Evolutionary conservation across 2,888 invertebrate species (phyloP).

Genomic region (Bombylius major): DNA sequence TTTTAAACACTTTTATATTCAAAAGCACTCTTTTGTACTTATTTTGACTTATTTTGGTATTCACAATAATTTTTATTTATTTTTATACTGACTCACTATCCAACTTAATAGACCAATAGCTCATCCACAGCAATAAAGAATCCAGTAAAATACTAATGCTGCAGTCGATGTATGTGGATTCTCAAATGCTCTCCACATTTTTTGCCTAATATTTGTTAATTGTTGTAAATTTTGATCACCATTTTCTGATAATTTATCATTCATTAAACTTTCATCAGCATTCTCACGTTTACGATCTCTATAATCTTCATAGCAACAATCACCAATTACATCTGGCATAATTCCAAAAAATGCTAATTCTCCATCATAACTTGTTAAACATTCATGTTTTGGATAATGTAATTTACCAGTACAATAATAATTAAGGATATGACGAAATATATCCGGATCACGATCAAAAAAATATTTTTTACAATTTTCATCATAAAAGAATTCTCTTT

Average conservation of each 20-base stretch:
- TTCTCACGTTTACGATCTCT: constrained; percentile 97
- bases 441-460: constrained; percentile 98
- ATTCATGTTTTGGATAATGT: constrained; percentile 98
- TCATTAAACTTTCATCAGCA: constrained; percentile 93
- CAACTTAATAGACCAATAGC: too few species aligned
- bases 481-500: constrained; percentile 98
- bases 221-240: constrained; percentile 82
- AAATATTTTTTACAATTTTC: constrained; percentile 97
- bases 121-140: constrained; percentile 99
- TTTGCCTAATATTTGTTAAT: constrained; percentile 77
- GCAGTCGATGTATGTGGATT: constrained; percentile 98
- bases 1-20: too few species aligned
- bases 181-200: constrained; percentile 99
- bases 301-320: constrained; percentile 99
- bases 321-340: constrained; percentile 87
- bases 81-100: too few species aligned
- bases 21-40: too few species aligned
- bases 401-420: constrained; percentile 99
- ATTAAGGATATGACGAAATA: constrained; percentile 95
- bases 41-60: too few species aligned
- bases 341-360: constrained; percentile 99
- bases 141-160: constrained; percentile 98
- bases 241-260: constrained; percentile 88
- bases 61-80: too few species aligned
- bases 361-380: constrained; percentile 96